phyloP scores from a whole-genome alignment of 2,888 invertebrate genomes.

The Sarcophaga variegata region DNA sequence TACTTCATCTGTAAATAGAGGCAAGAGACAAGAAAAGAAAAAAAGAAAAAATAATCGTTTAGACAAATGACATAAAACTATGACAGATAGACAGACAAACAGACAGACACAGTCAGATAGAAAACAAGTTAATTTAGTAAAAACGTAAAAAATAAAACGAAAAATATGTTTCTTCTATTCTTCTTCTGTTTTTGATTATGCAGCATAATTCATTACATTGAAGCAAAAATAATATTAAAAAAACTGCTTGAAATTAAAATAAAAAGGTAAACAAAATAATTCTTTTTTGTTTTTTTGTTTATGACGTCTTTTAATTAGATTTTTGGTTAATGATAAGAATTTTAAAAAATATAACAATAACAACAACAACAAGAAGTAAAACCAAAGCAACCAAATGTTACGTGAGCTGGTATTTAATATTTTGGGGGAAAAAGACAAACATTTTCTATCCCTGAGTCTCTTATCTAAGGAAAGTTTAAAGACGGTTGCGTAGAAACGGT shows the following conservation, averaged over 20 bases:
- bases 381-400: background rate
- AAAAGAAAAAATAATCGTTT: conserved; percentile 5
- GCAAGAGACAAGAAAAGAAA: conserved; percentile 23
- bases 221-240: conserved; percentile 13
- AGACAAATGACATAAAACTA: conserved; percentile 29
- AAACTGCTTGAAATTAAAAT: background rate
- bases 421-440: background rate
- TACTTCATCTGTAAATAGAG: conserved; percentile 68
- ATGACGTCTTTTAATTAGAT: conserved; percentile 54
- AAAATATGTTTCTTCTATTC: background rate
- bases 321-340: conserved; percentile 46
- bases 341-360: background rate
- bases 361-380: background rate
- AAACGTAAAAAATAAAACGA: conserved; percentile 5
- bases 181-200: conserved; percentile 39
- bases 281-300: background rate
- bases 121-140: conserved; percentile 60
- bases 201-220: conserved; percentile 57
- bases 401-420: background rate
- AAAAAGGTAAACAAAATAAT: background rate
- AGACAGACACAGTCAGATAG: background rate
- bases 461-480: conserved; percentile 40
- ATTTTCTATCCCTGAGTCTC: background rate
- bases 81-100: too few species aligned
- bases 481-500: background rate